phyloP scores from a whole-genome alignment of 1,140 invertebrate genomes.

The Kradibia gibbosae region DNA sequence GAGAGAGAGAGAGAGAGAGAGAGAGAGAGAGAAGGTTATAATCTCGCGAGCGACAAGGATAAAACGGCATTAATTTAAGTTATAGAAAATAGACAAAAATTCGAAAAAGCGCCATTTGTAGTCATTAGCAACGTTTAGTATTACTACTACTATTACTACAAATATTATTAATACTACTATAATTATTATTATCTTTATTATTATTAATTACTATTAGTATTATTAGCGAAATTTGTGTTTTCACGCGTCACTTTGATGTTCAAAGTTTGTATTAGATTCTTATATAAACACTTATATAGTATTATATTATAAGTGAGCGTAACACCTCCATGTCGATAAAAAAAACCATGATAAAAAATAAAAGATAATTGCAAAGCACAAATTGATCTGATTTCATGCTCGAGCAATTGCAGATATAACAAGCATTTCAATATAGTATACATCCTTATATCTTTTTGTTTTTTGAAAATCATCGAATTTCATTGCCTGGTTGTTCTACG shows the following conservation, averaged over 20 bases:
- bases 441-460: background rate
- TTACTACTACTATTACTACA: slow-evolving; percentile 49
- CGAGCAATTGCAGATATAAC: slow-evolving; percentile 58
- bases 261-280: slow-evolving; percentile 53
- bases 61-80: slow-evolving; percentile 38
- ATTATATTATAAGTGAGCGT: slow-evolving; percentile 52
- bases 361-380: slow-evolving; percentile 55
- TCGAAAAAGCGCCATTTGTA: slow-evolving; percentile 47
- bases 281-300: slow-evolving; percentile 53
- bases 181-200: no score
- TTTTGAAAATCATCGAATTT: background rate
- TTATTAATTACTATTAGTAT: slow-evolving; percentile 51
- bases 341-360: slow-evolving; percentile 48
- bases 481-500: slow-evolving; percentile 45
- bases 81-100: slow-evolving; percentile 14
- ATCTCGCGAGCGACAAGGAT: slow-evolving; percentile 27
- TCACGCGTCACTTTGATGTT: slow-evolving; percentile 45
- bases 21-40: slow-evolving; percentile 1
- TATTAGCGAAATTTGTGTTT: slow-evolving; percentile 50
- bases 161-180: slow-evolving; percentile 56
- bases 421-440: background rate
- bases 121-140: slow-evolving; percentile 48
- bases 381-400: slow-evolving; percentile 60
- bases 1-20: slow-evolving; percentile 21
- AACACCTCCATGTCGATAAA: slow-evolving; percentile 52